Evolutionary conservation across 2,113 vertebrate species (phyloP), one percentile per base, ranked within the genome.

Genomic region (Caracal caracal): DNA sequence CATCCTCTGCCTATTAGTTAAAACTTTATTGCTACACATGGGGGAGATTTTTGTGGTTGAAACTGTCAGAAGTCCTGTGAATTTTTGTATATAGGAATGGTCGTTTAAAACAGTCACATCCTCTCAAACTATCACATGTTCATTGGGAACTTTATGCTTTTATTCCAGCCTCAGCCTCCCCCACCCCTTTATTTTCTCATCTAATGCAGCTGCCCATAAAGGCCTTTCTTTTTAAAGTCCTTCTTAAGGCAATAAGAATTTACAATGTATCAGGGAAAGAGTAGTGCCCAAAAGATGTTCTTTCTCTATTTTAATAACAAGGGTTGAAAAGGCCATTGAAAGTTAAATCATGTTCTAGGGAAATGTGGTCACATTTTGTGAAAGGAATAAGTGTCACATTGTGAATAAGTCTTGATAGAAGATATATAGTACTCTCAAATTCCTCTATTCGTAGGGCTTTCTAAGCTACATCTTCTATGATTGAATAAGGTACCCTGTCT

Each of bases 341-440:
- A 93, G 83, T 82, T 65, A 71, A 80, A 61, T 93, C 92, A 17
- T 70, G 33, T 59, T 90, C 78, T 87, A 53, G 53, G 84, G 40
- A 95, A 78, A 49, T 40, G 8, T 51, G 12, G 26, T 30, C 33
- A 59, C 43, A 85, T 93, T 90, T 90, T 96, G 86, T 95, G 68
- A 88, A 43, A 78, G 15, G 33, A 85, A 13, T 70, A 86, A 75
- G 28, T 96, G 47, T 73, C 49, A 87, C 24, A 79, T 75, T 73
- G 63, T 61, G 28, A 66, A 43, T 86, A 71, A 84, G 53, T 90
- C 47, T 88, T 84, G 63, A 88, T 71, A 89, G 76, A 70, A 70
- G 3, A 1, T n/a, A 63, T 19, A 37, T 61, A 5, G 10, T 51
- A 63, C 19, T 92, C 49, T 66, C 43, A 63, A 53, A 76, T 43